A percentile compares a stretch with the other conserved stretches of the same genome.
Evolutionary conservation across 2,888 invertebrate species (phyloP).

Genomic region (Cerastoderma edule): DNA sequence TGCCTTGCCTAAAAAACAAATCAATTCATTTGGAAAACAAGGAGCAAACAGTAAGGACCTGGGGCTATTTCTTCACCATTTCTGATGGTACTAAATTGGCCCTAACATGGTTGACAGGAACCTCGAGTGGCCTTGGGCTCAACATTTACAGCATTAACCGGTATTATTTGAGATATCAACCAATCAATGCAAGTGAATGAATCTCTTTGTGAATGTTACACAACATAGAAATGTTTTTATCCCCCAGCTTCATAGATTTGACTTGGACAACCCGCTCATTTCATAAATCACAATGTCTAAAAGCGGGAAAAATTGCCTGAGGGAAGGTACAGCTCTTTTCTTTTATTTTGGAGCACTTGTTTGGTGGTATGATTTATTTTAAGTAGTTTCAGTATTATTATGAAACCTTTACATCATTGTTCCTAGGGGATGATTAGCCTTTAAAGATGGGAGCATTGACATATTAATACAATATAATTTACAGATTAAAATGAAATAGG

Average conservation of each 20-base stretch:
- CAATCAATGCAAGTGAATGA: conserved; percentile 23
- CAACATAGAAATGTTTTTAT: conserved; percentile 14
- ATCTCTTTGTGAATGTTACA: conserved; percentile 21
- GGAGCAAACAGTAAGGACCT: conserved; percentile 21
- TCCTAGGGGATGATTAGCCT: no score
- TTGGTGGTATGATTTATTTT: conserved; percentile 23
- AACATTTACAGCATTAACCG: conserved; percentile 6
- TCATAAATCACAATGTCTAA: conserved; percentile 24
- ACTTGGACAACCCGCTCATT: conserved; percentile 23
- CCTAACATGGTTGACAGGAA: conserved; percentile 20
- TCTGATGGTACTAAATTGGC: conserved; percentile 28
- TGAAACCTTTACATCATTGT: no score
- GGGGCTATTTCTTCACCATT: conserved; percentile 22
- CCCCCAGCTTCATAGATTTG: conserved; percentile 19
- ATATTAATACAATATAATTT: conserved; percentile 10
- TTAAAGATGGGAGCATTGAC: conserved; percentile 16
- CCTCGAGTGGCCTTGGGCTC: conserved; percentile 10
- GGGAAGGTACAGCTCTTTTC: conserved; percentile 16
- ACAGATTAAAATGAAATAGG: conserved; percentile 20
- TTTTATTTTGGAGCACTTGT: conserved; percentile 18
- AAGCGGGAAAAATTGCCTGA: conserved; percentile 19
- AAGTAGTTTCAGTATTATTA: no score
- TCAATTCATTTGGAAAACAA: conserved; percentile 25
- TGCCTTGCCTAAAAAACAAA: conserved; percentile 8
- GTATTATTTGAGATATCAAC: conserved; percentile 20